phyloP scores from a whole-genome alignment of 2,888 invertebrate species.

The Chaitophorus viminalis region DNA sequence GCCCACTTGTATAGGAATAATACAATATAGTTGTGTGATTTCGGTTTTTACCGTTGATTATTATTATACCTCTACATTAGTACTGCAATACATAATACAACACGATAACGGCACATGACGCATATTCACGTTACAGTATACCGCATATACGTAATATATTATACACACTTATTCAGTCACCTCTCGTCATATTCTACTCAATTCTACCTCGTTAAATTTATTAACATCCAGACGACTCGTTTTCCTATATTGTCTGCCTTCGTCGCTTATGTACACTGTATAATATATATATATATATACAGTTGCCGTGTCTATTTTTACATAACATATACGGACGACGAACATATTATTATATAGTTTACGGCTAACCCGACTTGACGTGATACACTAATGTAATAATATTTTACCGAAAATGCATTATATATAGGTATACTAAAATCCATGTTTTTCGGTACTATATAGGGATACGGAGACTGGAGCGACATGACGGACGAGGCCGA shows the following conservation, averaged over 20 bases:
- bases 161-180: neutral
- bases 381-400: neutral
- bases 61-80: neutral
- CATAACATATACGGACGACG: neutral
- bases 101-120: neutral
- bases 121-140: neutral
- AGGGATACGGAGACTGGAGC: constrained; percentile 60
- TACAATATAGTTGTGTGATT: too few relatives aligned
- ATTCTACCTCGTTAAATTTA: constrained; percentile 40
- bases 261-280: neutral
- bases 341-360: neutral
- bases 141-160: neutral
- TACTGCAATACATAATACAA: neutral
- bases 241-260: neutral
- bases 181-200: constrained; percentile 22
- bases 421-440: too few relatives aligned
- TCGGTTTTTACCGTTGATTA: neutral
- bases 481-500: constrained; percentile 66
- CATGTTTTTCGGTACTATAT: neutral
- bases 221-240: constrained; percentile 10
- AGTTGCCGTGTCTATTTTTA: neutral
- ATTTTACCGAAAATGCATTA: neutral
- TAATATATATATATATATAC: neutral
- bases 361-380: neutral
- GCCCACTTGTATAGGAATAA: neutral